Percentiles rank a stretch among this genome's conserved stretches.
These are phyloP conservation scores for Lipophrys pholis DNA, from an alignment of 2,113 vertebrate species.

Conservation along the genomic window DNA sequence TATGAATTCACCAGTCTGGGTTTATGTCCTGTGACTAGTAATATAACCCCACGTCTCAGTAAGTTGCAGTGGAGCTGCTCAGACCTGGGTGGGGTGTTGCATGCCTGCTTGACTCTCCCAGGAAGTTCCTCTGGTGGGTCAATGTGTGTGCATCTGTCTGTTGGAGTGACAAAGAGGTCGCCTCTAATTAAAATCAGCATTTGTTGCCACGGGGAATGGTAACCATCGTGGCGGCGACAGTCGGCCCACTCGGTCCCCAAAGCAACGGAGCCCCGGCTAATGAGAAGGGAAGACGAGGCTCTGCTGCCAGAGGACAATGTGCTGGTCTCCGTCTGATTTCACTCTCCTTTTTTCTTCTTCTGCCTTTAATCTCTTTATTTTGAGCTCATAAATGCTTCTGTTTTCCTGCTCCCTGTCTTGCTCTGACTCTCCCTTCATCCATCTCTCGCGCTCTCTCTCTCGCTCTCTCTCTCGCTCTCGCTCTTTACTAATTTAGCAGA, in stretches of 20 bases:
- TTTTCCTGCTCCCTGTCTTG: constrained; percentile 15
- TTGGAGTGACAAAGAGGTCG: constrained; percentile 67
- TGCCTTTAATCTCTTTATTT: constrained; percentile 34
- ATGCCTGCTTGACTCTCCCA: constrained; percentile 20
- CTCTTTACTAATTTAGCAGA: constrained; percentile 41
- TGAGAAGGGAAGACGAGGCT: constrained; percentile 58
- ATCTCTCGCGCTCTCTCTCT: constrained; percentile 21
- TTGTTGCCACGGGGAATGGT: constrained; percentile 58
- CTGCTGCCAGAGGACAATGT: constrained; percentile 43
- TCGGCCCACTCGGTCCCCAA: constrained; percentile 55
- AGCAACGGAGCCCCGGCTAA: constrained; percentile 71
- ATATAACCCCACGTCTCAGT: no score
- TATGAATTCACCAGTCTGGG: no score
- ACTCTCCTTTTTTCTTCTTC: constrained; percentile 7
- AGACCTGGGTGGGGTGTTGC: constrained; percentile 2
- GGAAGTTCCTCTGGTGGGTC: constrained; percentile 45
- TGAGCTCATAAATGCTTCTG: constrained; percentile 31
- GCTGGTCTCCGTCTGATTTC: constrained; percentile 31
- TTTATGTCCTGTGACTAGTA: no score
- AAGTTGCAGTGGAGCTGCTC: no score
- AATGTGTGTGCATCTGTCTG: constrained; percentile 31
- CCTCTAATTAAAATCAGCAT: constrained; percentile 77
- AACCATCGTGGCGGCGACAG: constrained; percentile 53
- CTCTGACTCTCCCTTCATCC: constrained; percentile 5
- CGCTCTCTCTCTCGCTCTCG: not conserved